These are phyloP conservation scores for Crossoptilon crossoptilon DNA, from an alignment of 2,797 vertebrate genomes.

Conservation along the genomic window DNA sequence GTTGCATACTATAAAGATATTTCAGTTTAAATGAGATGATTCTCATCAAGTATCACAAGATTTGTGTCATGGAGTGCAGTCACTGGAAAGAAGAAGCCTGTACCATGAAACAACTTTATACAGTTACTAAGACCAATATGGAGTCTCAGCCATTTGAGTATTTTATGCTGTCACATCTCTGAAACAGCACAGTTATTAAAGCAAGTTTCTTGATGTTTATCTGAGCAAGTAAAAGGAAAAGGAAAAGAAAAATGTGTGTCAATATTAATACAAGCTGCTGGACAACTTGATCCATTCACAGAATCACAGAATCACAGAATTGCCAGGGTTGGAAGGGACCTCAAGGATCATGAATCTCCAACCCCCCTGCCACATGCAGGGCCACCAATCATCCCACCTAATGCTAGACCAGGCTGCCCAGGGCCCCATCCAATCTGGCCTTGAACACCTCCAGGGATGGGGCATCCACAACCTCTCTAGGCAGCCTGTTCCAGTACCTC, in stretches of 20 bases:
- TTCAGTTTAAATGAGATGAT: neutral
- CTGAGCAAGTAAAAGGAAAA: neutral
- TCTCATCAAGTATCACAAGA: neutral
- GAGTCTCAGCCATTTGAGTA: neutral
- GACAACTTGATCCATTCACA: neutral
- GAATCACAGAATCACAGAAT: no score
- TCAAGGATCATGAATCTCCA: no score
- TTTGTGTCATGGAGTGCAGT: neutral
- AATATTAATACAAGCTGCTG: neutral
- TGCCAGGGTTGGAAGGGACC: no score
- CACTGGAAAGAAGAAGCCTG: neutral
- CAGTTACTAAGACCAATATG: neutral
- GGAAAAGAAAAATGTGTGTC: fast-evolving
- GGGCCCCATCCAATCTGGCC: no score
- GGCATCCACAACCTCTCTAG: no score
- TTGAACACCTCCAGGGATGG: no score
- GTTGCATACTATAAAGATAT: neutral
- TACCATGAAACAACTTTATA: neutral
- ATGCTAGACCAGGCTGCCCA: no score
- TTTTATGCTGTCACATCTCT: neutral
- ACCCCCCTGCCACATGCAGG: no score
- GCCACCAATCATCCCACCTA: no score
- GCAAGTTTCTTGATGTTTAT: neutral
- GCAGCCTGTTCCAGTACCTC: no score
- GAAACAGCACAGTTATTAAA: neutral